Percentiles rank a stretch among this genome's conserved stretches.
These are phyloP conservation scores for Hormaphis cornu DNA, from an alignment of 1,140 invertebrate genomes.

Conservation along the genomic window DNA sequence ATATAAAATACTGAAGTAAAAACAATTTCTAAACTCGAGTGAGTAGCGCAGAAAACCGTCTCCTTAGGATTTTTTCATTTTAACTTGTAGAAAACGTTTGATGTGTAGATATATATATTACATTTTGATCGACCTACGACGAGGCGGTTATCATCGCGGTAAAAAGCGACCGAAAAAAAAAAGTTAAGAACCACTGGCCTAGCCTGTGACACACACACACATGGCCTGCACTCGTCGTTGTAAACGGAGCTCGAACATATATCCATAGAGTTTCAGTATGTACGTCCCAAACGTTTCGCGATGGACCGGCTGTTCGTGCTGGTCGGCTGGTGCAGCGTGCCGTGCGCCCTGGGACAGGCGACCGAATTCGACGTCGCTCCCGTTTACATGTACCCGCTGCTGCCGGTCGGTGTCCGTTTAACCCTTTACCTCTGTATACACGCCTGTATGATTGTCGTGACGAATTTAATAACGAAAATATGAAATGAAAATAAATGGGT, in stretches of 20 bases:
- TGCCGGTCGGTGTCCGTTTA: not conserved
- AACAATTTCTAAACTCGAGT: no score
- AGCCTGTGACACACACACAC: not conserved
- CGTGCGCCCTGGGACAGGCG: not conserved
- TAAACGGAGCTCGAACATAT: not conserved
- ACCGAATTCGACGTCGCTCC: slow-evolving; percentile 9
- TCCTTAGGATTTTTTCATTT: no score
- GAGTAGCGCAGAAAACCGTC: no score
- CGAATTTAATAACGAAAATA: not conserved
- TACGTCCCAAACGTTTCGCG: not conserved
- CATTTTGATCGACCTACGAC: no score
- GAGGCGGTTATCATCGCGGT: no score
- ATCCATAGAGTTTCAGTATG: not conserved
- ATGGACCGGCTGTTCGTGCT: not conserved
- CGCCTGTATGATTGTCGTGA: not conserved
- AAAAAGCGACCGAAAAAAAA: no score
- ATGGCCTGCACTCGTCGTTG: not conserved
- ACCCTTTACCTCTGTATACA: not conserved
- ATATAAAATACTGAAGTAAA: no score
- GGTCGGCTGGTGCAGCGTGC: not conserved
- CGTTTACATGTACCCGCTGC: not conserved
- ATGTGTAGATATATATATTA: no score
- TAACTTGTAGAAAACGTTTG: no score
- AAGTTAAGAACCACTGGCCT: no score
- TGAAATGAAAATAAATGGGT: no score